Evolutionary conservation across 2,888 invertebrate genomes (phyloP), one percentile per base, ranked within the genome.

Genomic region (Pogonocherus hispidulus): DNA sequence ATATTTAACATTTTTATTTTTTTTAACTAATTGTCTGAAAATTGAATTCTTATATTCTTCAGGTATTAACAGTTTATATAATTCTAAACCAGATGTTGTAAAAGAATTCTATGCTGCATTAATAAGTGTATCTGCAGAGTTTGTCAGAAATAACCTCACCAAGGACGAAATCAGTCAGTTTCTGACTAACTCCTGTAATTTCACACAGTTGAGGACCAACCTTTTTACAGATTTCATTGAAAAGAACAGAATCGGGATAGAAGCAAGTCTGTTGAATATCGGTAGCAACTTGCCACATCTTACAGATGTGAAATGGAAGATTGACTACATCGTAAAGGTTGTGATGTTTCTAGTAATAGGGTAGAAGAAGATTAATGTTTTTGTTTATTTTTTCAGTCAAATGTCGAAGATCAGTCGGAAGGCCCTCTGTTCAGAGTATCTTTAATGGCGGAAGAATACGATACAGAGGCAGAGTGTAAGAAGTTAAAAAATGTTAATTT

Each of bases 241-340:
- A 11, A 79, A 75, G 62, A 75, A 82, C 70, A 79, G 78, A 67
- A 55, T 72, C 5, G 73, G 75, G 37, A 70, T 85, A 44, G 78
- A 82, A 74, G 77, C 80, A 22, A 69, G 79, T 44, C 75, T 86
- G 35, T 78, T 84, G 23, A 83, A 82, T 72, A 82, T 85, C 62
- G 85, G 84, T 3, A 79, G 71, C 41, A 80, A 84, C 72, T 81
- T 89, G 69, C 89, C 89, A 0, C 89, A 89, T 76, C 86, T 90
- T 64, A 86, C 87, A 1, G 90, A 90, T 73, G 87, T 88, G 0
- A 87, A 89, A 69, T 90, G 90, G 90, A 90, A 89, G 80, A 84
- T 90, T n/a, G 89, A 90, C 82, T 88, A 83, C 70, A 77, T 84
- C 22, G 78, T 84, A 23, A 84, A 85, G 77, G 85, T 85, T 77